Conservation (phyloP, 2,797 vertebrate species). For the Hirundo rustica region DNA sequence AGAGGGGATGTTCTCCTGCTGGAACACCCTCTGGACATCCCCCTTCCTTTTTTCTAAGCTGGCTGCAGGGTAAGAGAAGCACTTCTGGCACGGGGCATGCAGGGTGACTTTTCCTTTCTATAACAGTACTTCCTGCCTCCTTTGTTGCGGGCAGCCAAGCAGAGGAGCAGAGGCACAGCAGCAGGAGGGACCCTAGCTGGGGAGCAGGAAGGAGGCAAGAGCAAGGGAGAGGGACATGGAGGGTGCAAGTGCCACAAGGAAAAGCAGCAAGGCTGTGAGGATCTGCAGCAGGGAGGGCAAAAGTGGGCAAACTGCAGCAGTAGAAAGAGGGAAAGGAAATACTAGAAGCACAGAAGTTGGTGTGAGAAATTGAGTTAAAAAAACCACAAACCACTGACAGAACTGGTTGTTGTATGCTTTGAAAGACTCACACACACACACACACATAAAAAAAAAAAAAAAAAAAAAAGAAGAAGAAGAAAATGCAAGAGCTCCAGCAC, state of each 20-base stretch:
- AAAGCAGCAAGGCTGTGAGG: not conserved
- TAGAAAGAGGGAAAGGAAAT: not conserved
- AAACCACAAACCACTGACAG: not conserved
- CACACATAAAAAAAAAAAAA: not conserved
- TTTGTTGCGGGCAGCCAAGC: not conserved
- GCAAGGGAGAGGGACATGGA: not conserved
- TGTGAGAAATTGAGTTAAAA: not conserved
- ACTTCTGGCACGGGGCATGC: not conserved
- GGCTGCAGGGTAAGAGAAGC: not conserved
- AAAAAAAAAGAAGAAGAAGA: not conserved
- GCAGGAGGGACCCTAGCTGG: not conserved
- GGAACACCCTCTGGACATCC: not conserved
- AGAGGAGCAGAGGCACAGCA: not conserved
- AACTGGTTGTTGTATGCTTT: not conserved
- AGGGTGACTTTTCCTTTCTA: not conserved
- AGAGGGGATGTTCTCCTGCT: not conserved
- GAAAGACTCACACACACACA: not conserved
- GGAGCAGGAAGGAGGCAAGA: not conserved
- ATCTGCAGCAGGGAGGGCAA: not conserved
- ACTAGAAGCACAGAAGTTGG: not conserved
- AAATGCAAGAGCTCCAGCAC: not conserved
- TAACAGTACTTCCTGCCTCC: not conserved
- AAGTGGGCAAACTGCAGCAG: rapidly evolving
- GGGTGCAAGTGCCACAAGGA: not conserved
- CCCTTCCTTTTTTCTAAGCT: not conserved